Conservation (phyloP, 2,888 invertebrate species). For the Diarsia mendica region DNA sequence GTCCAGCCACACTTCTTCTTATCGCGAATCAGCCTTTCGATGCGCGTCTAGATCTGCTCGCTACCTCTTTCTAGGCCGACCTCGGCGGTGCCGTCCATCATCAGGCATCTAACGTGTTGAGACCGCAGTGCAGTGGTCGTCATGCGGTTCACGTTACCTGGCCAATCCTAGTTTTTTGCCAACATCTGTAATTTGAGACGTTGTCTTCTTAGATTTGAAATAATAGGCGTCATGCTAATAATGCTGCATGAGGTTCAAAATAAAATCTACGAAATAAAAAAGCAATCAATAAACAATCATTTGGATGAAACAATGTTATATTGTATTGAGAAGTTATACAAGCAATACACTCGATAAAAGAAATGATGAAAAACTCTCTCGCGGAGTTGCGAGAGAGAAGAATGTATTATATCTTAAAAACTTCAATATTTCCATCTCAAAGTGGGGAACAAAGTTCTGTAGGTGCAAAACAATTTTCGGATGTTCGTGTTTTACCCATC, state of each 20-base stretch:
- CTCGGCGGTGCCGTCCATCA: too few species aligned
- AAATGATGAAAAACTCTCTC: constrained; percentile 46
- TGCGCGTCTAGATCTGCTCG: too few species aligned
- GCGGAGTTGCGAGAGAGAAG: too few species aligned
- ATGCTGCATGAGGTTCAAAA: not conserved
- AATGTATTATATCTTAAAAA: constrained; percentile 53
- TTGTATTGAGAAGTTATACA: constrained; percentile 11
- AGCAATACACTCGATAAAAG: constrained; percentile 46
- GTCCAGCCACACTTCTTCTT: too few species aligned
- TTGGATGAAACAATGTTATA: constrained; percentile 9
- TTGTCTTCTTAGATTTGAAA: not conserved
- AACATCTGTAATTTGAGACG: not conserved
- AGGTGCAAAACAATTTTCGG: constrained; percentile 66
- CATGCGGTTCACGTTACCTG: too few species aligned
- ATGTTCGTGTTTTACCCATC: constrained; percentile 64
- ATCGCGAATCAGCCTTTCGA: too few species aligned
- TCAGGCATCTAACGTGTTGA: too few species aligned
- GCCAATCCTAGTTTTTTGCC: too few species aligned
- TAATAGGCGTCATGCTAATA: not conserved
- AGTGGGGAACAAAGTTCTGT: constrained; percentile 62
- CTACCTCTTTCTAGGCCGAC: too few species aligned
- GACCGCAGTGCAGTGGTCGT: too few species aligned
- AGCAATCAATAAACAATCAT: constrained; percentile 2
- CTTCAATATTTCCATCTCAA: constrained; percentile 63
- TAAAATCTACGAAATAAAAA: constrained; percentile 1